These are phyloP conservation scores for Epizoanthus scotinus DNA, from an alignment of 92 coral and sea anemone genomes.

Conservation along the genomic window DNA sequence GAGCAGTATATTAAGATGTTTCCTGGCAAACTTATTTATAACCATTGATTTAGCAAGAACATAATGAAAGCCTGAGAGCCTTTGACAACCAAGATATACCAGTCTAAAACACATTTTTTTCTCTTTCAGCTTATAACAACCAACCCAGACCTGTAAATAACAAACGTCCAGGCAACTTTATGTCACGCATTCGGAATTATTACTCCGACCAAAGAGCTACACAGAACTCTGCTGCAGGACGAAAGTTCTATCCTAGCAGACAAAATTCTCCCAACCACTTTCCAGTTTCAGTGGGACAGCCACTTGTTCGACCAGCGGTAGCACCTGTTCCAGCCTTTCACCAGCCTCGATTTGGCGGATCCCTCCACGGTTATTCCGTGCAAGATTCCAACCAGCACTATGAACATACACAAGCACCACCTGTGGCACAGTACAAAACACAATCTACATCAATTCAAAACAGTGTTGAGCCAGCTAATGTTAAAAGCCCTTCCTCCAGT, in stretches of 20 bases:
- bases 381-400: background rate
- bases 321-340: background rate
- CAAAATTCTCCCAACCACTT: constrained; percentile 7
- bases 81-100: too few relatives aligned
- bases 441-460: constrained; percentile 3
- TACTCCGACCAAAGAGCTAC: constrained; percentile 7
- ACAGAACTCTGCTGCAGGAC: background rate
- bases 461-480: background rate
- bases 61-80: too few relatives aligned
- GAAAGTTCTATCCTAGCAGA: constrained; percentile 4
- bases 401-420: background rate
- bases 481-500: background rate
- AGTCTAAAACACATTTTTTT: background rate
- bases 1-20: too few relatives aligned
- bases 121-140: constrained; percentile 11
- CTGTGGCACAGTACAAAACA: background rate
- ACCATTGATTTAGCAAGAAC: too few relatives aligned
- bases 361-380: constrained; percentile 8
- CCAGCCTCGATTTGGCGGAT: constrained; percentile 3
- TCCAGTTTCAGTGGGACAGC: constrained; percentile 23
- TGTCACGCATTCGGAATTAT: constrained; percentile 15
- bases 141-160: constrained; percentile 11
- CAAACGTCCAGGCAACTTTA: constrained; percentile 12
- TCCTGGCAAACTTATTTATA: too few relatives aligned
- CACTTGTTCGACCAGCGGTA: constrained; percentile 11